Base-by-base conservation (phyloP, 1,140 invertebrate genomes). In the Drosophila santomea region DNA sequence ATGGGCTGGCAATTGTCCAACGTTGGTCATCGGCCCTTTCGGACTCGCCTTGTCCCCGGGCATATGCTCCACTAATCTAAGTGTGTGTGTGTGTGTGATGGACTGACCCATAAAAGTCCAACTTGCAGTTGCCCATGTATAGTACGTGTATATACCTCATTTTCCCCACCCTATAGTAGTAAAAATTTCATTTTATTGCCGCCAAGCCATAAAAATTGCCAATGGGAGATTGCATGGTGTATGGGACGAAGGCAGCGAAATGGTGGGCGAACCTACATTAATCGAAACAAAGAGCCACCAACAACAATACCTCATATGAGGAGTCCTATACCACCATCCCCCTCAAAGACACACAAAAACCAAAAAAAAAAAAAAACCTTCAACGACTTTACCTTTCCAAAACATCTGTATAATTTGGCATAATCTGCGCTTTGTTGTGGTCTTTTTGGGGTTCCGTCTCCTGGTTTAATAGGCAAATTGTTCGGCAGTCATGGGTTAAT, bases 371-470 rank as follows among this genome's bases (percentile, higher is more conserved):
- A 28, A 32, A 45, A 35, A 47, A 14, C 36, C 39, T 36, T 23
- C 36, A 15, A 6, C 28, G 28, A 56, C 60, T 59, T 55, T 67
- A 60, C 64, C 83, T 88, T 78, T 77, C 54, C 32, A 67, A 74
- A 85, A 88, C 83, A 79, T 72, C 84, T 63, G 61, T 88, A 85
- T 82, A 89, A 88, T 89, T 89, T 89, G 84, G 84, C 80, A 89
- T 88, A 89, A 89, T 84, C 84, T 83, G 67, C 68, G 71, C 76
- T 77, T 88, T 86, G 78, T 86, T 88, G 79, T 73, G 73, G 80
- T 57, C 36, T 12, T 39, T 68, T 64, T 32, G 6, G 50, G 43
- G 25, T 69, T 62, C 41, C 66, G 73, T 45, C 41, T 39, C 60
- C 50, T 25, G 39, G 57, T 80, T 67, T 74, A 57, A 84, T 82